Conservation (phyloP, 2,797 vertebrate species). For the Spheniscus humboldti region DNA sequence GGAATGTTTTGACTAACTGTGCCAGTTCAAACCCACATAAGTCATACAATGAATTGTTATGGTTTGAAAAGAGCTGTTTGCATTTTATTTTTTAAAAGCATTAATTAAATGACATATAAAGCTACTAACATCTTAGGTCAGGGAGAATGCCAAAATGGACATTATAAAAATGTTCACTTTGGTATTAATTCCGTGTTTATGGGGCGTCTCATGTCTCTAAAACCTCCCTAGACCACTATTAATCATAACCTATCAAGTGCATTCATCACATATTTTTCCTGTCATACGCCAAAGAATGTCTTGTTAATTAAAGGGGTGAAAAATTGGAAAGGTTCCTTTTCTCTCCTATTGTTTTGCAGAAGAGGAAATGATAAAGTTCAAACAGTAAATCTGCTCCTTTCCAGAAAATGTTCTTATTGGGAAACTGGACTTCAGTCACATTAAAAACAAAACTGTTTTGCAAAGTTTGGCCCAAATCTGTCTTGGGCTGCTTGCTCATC, state of each 20-base stretch:
- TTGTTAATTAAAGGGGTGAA: conserved; percentile 63
- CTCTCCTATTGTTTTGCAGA: conserved; percentile 57
- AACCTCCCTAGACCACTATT: conserved; percentile 55
- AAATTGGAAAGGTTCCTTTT: conserved; percentile 53
- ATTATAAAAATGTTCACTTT: conserved; percentile 61
- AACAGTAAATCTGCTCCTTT: conserved; percentile 52
- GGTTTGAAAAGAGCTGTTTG: conserved; percentile 51
- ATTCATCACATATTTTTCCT: conserved; percentile 62
- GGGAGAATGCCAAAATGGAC: conserved; percentile 62
- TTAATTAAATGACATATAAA: conserved; percentile 63
- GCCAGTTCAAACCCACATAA: conserved; percentile 56
- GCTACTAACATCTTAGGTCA: conserved; percentile 58
- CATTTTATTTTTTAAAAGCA: conserved; percentile 43
- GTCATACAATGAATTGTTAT: conserved; percentile 49
- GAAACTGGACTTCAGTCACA: conserved; percentile 33
- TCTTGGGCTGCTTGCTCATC: neutral
- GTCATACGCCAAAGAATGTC: conserved; percentile 39
- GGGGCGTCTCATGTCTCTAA: conserved; percentile 61
- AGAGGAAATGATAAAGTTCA: conserved; percentile 52
- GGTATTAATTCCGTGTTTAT: conserved; percentile 67
- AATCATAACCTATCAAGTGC: conserved; percentile 66
- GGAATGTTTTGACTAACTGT: conserved; percentile 57
- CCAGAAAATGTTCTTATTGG: conserved; percentile 45
- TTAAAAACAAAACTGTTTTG: conserved; percentile 37
- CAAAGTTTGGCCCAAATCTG: neutral